Conservation (phyloP, 2,797 vertebrate species). For the Darevskia nairensis region DNA sequence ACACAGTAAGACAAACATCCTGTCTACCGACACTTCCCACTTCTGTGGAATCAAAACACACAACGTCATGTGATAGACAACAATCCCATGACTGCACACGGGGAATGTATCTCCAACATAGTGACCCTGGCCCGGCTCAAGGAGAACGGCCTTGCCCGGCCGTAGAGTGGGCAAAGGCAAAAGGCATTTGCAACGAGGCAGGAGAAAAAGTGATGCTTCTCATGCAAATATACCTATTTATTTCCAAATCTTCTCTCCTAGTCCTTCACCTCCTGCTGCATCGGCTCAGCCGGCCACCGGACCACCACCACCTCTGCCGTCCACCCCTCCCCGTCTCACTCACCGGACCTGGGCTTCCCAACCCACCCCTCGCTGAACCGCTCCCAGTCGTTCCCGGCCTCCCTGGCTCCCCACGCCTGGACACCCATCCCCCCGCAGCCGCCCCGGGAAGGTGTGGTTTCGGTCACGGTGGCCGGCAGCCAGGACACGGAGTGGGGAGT, state of each 20-base stretch:
- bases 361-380: slow-evolving; percentile 84
- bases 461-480: slow-evolving; percentile 89
- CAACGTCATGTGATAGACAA: no score
- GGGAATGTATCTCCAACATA: no score
- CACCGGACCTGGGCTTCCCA: slow-evolving; percentile 75
- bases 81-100: no score
- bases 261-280: slow-evolving; percentile 98
- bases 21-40: no score
- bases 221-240: not conserved
- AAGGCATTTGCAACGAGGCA: not conserved
- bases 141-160: not conserved
- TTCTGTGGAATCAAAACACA: no score
- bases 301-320: slow-evolving; percentile 85
- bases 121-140: not conserved
- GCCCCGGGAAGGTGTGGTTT: slow-evolving; percentile 81
- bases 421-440: slow-evolving; percentile 56
- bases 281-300: slow-evolving; percentile 94
- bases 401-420: slow-evolving; percentile 77
- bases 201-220: not conserved
- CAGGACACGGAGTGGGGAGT: slow-evolving; percentile 97
- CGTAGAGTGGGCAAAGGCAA: not conserved
- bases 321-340: slow-evolving; percentile 71
- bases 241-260: slow-evolving; percentile 60
- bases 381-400: slow-evolving; percentile 93
- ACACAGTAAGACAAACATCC: no score